Conservation (phyloP, 2,888 invertebrate species). For the Leptarthrus brevirostris region DNA sequence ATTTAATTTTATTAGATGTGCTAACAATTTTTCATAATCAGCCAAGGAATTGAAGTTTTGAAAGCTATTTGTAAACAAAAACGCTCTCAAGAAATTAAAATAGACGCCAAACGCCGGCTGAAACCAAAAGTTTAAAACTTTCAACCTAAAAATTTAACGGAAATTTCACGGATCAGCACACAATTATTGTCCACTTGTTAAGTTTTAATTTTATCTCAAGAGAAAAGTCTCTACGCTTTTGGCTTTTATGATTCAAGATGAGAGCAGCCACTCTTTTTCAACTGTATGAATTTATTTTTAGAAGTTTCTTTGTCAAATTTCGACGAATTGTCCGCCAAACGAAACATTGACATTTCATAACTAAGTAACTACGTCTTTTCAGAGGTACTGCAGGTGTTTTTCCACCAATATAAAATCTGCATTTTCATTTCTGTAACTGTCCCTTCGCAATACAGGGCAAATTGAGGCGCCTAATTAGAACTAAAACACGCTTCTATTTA, state of each 20-base stretch:
- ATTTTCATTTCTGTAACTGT: too few relatives aligned
- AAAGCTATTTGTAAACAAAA: too few relatives aligned
- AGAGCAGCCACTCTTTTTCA: neutral
- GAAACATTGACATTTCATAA: constrained; percentile 34
- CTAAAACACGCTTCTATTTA: constrained; percentile 36
- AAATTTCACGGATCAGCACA: constrained; percentile 8
- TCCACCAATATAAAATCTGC: too few relatives aligned
- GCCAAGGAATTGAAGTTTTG: too few relatives aligned
- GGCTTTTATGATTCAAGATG: neutral
- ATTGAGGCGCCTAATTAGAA: constrained; percentile 29
- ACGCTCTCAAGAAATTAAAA: too few relatives aligned
- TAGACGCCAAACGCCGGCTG: too few relatives aligned
- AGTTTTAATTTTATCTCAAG: constrained; percentile 25
- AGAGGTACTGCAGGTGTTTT: neutral
- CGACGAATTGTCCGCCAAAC: neutral
- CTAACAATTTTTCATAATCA: too few relatives aligned
- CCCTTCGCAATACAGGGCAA: too few relatives aligned
- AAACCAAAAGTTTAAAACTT: too few relatives aligned
- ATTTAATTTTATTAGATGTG: too few relatives aligned
- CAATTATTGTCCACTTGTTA: constrained; percentile 18
- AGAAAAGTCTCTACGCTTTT: neutral
- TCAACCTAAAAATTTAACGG: too few relatives aligned
- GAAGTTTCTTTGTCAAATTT: constrained; percentile 20
- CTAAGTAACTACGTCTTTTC: neutral
- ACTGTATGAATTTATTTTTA: constrained; percentile 23